Percentiles rank a stretch among this genome's conserved stretches.
Evolutionary conservation across 2,888 invertebrate species (phyloP).

Genomic region (Andricus quercusramuli): DNA sequence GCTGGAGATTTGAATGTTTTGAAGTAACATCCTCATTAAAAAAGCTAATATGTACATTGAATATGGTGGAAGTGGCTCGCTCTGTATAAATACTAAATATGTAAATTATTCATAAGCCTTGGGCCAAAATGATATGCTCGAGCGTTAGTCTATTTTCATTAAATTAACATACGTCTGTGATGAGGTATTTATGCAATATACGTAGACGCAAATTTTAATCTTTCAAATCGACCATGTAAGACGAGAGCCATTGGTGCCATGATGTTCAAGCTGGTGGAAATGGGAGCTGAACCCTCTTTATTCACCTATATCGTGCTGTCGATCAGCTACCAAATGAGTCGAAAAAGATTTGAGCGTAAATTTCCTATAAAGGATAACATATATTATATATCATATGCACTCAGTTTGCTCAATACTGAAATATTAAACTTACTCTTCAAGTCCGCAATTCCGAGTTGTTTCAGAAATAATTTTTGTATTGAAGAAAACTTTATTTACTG

Average conservation of each 20-base stretch:
- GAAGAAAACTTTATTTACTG: too few species aligned
- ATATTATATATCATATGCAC: too few species aligned
- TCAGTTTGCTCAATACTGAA: too few species aligned
- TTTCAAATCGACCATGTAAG: not conserved
- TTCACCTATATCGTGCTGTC: not conserved
- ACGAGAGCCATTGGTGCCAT: not conserved
- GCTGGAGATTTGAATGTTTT: too few species aligned
- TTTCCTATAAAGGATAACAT: too few species aligned
- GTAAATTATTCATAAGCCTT: not conserved
- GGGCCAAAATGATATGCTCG: not conserved
- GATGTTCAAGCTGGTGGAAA: not conserved
- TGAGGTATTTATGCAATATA: conserved; percentile 6
- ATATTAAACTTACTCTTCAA: too few species aligned
- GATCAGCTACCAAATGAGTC: not conserved
- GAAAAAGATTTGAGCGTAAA: too few species aligned
- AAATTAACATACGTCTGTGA: conserved; percentile 18
- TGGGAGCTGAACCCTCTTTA: not conserved
- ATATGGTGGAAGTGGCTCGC: too few species aligned
- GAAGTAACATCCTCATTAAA: too few species aligned
- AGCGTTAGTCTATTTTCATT: conserved; percentile 15
- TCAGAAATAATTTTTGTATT: too few species aligned
- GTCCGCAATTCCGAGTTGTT: too few species aligned
- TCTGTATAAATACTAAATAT: not conserved
- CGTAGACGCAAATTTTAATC: not conserved
- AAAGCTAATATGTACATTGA: too few species aligned